Percentiles rank a stretch among this genome's conserved stretches.
Conservation (phyloP, 2,113 vertebrate genomes). For the Callorhinus ursinus region DNA sequence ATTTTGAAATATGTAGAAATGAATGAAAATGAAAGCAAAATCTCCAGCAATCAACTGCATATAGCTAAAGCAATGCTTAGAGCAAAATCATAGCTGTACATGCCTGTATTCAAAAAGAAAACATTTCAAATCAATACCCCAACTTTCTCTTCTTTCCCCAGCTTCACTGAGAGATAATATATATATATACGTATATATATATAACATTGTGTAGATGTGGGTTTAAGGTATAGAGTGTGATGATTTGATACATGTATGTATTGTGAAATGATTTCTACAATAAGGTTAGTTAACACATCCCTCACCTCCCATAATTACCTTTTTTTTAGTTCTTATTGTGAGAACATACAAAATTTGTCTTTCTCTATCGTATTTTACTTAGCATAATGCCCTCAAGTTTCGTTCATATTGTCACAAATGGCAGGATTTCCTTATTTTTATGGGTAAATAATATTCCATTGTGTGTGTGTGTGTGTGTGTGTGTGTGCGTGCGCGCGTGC, state of each 20-base stretch:
- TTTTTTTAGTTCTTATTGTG: neutral
- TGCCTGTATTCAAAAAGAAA: conserved; percentile 28
- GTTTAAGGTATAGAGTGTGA: neutral
- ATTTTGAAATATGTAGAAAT: conserved; percentile 55
- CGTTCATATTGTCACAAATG: neutral
- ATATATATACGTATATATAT: neutral
- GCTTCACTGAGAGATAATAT: neutral
- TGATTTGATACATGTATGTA: neutral
- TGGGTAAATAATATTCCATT: neutral
- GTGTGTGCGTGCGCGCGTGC: neutral
- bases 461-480: neutral
- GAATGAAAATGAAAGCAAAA: conserved; percentile 47
- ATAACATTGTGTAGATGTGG: neutral
- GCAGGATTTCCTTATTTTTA: neutral
- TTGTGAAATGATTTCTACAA: neutral
- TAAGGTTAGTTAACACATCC: neutral
- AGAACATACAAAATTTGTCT: conserved; percentile 26
- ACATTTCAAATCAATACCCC: neutral
- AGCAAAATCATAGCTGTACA: conserved; percentile 19
- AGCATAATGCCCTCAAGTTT: neutral
- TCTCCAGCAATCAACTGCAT: neutral
- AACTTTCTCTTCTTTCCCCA: neutral
- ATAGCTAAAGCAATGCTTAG: conserved; percentile 11
- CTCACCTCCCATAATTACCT: neutral
- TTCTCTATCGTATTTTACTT: conserved; percentile 11